These are phyloP conservation scores for Cacatua alba DNA, from an alignment of 2,113 vertebrate genomes.

Conservation along the genomic window DNA sequence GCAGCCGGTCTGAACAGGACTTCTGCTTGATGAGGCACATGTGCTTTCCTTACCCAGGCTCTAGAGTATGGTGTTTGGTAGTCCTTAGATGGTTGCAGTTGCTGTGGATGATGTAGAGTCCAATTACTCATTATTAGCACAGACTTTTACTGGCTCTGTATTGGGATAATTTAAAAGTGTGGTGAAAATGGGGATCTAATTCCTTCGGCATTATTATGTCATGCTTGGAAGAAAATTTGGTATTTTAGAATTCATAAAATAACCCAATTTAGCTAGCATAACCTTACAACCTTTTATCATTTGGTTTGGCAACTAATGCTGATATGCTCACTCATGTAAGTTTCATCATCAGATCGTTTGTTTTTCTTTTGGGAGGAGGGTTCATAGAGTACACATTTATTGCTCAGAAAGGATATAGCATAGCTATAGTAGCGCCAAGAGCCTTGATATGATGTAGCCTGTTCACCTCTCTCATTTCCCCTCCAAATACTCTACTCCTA, in stretches of 20 bases:
- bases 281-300: neutral
- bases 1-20: neutral
- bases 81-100: neutral
- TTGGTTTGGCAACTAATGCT: neutral
- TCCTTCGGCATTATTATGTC: neutral
- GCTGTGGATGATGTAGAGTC: neutral
- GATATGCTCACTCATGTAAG: neutral
- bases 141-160: neutral
- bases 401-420: neutral
- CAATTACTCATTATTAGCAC: neutral
- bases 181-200: neutral
- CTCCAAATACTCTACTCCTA: neutral
- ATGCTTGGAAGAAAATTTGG: neutral
- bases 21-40: fast-evolving
- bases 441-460: neutral
- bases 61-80: neutral
- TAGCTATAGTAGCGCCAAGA: neutral
- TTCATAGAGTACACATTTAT: neutral
- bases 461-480: neutral
- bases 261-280: neutral
- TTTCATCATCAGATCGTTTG: neutral
- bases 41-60: neutral
- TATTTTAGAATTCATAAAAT: neutral
- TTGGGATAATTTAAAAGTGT: neutral
- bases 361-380: neutral